A percentile compares a stretch with the other conserved stretches of the same genome.
These are phyloP conservation scores for Metellina segmentata DNA, from an alignment of 2,888 invertebrate genomes.

Conservation along the genomic window DNA sequence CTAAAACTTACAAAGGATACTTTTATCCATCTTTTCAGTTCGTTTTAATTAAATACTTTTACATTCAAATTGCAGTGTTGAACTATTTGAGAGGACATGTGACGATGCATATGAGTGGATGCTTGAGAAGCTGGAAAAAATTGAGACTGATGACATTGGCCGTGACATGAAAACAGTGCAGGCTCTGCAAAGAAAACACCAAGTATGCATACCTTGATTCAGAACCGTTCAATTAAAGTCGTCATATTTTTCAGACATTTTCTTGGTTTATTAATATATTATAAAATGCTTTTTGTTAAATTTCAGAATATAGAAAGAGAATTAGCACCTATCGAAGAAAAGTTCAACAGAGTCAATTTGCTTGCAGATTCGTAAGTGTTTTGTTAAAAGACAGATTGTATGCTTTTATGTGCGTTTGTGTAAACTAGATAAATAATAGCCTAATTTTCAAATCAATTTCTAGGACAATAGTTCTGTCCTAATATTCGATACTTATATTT, in stretches of 20 bases:
- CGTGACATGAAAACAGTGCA: slow-evolving; percentile 94
- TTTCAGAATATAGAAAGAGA: slow-evolving; percentile 90
- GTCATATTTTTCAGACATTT: neutral
- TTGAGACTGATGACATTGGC: slow-evolving; percentile 86
- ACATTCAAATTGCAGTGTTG: slow-evolving; percentile 85
- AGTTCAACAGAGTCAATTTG: slow-evolving; percentile 90
- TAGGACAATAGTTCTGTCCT: neutral
- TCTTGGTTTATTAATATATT: neutral
- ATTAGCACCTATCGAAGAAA: slow-evolving; percentile 95
- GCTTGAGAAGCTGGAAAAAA: slow-evolving; percentile 95
- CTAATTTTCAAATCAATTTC: neutral
- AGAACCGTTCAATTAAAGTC: neutral
- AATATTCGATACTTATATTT: too few relatives aligned
- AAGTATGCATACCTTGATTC: slow-evolving; percentile 82
- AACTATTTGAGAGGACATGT: slow-evolving; percentile 96
- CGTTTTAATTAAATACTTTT: neutral
- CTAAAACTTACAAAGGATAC: neutral
- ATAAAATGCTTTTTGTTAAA: slow-evolving; percentile 5
- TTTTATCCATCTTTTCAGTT: neutral
- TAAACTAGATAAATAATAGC: neutral
- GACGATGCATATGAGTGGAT: slow-evolving; percentile 99
- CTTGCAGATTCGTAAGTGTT: slow-evolving; percentile 89
- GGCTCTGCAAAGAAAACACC: slow-evolving; percentile 93
- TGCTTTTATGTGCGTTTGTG: neutral
- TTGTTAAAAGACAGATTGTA: neutral